Evolutionary conservation across 2,888 invertebrate genomes (phyloP).

Genomic region (Cotesia congregata): DNA sequence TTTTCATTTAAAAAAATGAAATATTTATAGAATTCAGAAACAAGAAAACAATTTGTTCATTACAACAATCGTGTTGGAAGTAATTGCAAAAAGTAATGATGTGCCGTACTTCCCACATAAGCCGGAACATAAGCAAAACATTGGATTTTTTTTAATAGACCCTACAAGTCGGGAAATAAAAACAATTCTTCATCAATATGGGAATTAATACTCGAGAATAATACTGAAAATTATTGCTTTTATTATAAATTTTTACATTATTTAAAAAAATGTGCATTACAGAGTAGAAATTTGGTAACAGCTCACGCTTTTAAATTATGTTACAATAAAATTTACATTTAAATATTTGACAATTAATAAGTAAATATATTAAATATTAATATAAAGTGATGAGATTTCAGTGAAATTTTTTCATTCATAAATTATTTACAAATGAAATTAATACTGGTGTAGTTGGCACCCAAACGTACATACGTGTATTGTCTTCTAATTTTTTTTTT

Average conservation of each 20-base stretch:
- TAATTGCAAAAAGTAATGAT: constrained; percentile 57
- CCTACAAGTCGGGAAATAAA: constrained; percentile 56
- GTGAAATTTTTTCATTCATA: background rate
- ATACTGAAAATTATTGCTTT: background rate
- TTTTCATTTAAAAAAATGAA: background rate
- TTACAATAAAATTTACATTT: background rate
- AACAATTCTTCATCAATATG: constrained; percentile 60
- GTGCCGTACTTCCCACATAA: constrained; percentile 62
- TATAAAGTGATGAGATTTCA: background rate
- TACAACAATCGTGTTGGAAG: constrained; percentile 61
- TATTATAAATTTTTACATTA: constrained; percentile 11
- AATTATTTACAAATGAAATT: background rate
- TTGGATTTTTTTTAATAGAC: constrained; percentile 72
- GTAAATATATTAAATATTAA: background rate
- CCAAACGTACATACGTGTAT: background rate
- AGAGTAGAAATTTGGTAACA: constrained; percentile 3
- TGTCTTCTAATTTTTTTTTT: background rate
- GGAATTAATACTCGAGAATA: background rate
- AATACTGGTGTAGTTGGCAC: background rate
- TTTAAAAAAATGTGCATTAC: constrained; percentile 9
- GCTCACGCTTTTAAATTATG: background rate
- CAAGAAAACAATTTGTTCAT: constrained; percentile 55
- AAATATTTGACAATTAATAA: too few species aligned
- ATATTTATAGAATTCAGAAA: constrained; percentile 60
- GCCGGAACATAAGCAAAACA: constrained; percentile 66